phyloP scores from a whole-genome alignment of 2,888 invertebrate species.

The Netelia fuscicornis region DNA sequence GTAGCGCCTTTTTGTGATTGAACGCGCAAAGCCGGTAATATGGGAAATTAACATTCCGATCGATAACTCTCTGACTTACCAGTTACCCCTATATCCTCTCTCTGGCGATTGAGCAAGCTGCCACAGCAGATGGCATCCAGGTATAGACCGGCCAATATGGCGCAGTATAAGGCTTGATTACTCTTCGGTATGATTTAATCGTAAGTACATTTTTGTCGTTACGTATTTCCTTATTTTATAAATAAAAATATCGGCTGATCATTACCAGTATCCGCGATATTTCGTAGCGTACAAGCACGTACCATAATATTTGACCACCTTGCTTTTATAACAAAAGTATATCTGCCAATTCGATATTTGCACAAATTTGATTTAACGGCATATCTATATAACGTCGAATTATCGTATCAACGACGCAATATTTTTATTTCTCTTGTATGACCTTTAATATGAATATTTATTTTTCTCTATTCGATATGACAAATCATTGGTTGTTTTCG shows the following conservation, averaged over 20 bases:
- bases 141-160: not conserved
- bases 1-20: too few relatives aligned
- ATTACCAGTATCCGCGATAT: conserved; percentile 42
- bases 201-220: not conserved
- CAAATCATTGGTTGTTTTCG: not conserved
- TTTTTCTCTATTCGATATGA: too few relatives aligned
- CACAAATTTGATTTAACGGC: not conserved
- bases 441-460: too few relatives aligned
- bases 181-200: not conserved
- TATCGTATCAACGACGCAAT: too few relatives aligned
- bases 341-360: not conserved
- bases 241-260: conserved; percentile 56
- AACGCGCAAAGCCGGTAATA: too few relatives aligned
- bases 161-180: not conserved
- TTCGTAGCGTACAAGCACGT: conserved; percentile 56
- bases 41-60: not conserved
- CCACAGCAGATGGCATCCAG: not conserved
- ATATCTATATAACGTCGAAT: too few relatives aligned
- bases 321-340: not conserved
- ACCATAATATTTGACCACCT: not conserved
- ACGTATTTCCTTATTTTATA: conserved; percentile 39
- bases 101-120: not conserved
- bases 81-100: not conserved
- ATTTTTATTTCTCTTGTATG: too few relatives aligned
- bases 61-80: not conserved